phyloP scores from a whole-genome alignment of 1,140 invertebrate genomes.

The Steinernema khuongi region DNA sequence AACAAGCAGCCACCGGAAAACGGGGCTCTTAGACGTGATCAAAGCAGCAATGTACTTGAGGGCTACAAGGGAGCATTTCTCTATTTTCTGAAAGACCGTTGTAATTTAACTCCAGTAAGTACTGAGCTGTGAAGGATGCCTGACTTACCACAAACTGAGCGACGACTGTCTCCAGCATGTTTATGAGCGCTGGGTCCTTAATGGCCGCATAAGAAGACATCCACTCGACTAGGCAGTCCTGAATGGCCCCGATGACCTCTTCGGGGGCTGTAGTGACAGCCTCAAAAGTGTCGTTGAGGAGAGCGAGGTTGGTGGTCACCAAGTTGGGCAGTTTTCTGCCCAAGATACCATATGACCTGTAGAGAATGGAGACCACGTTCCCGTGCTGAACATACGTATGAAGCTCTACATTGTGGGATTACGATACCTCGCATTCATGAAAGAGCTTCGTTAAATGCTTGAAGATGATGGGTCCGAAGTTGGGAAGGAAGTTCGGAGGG shows the following conservation, averaged over 20 bases:
- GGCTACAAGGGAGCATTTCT: background rate
- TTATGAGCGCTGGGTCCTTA: background rate
- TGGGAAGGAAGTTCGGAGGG: background rate
- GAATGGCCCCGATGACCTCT: background rate
- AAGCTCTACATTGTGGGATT: background rate
- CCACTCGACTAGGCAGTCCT: slow-evolving; percentile 2
- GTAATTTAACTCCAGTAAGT: background rate
- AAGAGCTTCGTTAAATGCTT: background rate
- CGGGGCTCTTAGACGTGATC: background rate
- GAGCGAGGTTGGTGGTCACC: background rate
- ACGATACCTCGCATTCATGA: background rate
- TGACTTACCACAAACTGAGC: slow-evolving; percentile 4
- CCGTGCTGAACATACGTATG: background rate
- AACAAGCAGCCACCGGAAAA: background rate
- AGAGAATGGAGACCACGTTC: background rate
- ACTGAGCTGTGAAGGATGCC: background rate
- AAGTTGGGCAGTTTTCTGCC: background rate
- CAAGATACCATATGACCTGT: background rate
- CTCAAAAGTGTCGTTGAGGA: background rate
- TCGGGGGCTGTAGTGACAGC: background rate
- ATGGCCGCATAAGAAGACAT: background rate
- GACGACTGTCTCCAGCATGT: slow-evolving; percentile 5
- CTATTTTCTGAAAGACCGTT: background rate
- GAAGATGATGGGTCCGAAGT: background rate
- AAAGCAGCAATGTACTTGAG: background rate